Conservation (phyloP, 2,113 vertebrate species). For the Isichthys henryi region DNA sequence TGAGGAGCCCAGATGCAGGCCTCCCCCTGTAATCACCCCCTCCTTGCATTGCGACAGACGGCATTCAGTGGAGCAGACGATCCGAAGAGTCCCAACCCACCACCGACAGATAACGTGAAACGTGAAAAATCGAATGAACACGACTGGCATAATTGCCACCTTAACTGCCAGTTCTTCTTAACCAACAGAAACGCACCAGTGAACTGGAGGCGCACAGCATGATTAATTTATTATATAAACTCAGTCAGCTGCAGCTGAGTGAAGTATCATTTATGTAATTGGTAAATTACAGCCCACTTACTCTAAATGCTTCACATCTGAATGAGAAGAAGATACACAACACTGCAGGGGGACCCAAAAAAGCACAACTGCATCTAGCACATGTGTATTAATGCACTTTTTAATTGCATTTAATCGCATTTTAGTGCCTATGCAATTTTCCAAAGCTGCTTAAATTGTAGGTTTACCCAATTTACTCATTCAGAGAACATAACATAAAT, state of each 20-base stretch:
- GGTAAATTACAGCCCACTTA: conserved; percentile 11
- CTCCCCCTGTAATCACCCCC: not conserved
- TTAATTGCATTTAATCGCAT: not conserved
- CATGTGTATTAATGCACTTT: not conserved
- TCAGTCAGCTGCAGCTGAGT: conserved; percentile 4
- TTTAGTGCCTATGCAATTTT: not conserved
- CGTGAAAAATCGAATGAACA: not conserved
- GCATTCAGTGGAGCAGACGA: not conserved
- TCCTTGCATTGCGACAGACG: not conserved
- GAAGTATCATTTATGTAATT: conserved; percentile 8
- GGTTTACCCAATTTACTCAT: not conserved
- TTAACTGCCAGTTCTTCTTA: not conserved
- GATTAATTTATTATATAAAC: conserved; percentile 16
- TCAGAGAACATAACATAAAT: not conserved
- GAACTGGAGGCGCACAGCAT: not conserved
- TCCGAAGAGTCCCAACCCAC: not conserved
- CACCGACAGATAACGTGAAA: not conserved
- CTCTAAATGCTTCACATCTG: not conserved
- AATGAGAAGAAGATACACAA: not conserved
- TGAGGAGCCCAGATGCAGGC: not conserved
- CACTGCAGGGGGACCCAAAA: not conserved
- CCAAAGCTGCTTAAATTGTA: not conserved
- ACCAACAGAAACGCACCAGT: not conserved
- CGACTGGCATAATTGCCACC: not conserved
- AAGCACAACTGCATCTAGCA: not conserved